These are phyloP conservation scores for Pitangus sulphuratus DNA, from an alignment of 2,797 vertebrate species.

Conservation along the genomic window DNA sequence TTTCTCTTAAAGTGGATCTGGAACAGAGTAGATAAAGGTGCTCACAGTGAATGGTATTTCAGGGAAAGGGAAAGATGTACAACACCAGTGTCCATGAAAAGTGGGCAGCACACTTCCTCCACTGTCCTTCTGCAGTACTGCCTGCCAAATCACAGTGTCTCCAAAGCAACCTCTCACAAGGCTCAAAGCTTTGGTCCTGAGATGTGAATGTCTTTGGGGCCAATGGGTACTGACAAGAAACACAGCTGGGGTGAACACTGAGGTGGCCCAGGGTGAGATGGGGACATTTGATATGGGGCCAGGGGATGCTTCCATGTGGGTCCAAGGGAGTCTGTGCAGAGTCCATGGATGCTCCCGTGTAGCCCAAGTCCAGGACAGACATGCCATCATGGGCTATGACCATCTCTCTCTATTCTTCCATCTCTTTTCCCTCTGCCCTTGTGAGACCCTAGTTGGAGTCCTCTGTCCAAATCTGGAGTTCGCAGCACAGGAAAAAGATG, in stretches of 20 bases:
- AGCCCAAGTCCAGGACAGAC: neutral
- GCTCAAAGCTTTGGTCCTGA: neutral
- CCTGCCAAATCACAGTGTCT: neutral
- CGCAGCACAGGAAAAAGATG: neutral
- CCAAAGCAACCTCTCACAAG: neutral
- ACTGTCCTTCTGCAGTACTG: neutral
- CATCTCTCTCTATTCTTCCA: neutral
- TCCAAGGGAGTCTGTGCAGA: neutral
- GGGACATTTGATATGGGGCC: neutral
- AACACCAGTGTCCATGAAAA: neutral
- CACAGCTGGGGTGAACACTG: fast-evolving
- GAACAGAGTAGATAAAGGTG: neutral
- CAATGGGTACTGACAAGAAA: fast-evolving
- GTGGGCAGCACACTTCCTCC: neutral
- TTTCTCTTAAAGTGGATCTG: neutral
- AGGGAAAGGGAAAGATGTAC: neutral
- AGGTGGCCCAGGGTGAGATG: neutral
- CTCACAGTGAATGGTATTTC: neutral
- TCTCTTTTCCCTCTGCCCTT: neutral
- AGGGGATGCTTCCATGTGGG: neutral
- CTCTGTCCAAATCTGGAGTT: neutral
- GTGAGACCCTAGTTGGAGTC: neutral
- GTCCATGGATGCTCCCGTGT: neutral
- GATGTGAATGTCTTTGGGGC: neutral
- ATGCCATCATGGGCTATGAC: neutral